phyloP scores from a whole-genome alignment of 2,113 vertebrate species.

The Cynocephalus volans region DNA sequence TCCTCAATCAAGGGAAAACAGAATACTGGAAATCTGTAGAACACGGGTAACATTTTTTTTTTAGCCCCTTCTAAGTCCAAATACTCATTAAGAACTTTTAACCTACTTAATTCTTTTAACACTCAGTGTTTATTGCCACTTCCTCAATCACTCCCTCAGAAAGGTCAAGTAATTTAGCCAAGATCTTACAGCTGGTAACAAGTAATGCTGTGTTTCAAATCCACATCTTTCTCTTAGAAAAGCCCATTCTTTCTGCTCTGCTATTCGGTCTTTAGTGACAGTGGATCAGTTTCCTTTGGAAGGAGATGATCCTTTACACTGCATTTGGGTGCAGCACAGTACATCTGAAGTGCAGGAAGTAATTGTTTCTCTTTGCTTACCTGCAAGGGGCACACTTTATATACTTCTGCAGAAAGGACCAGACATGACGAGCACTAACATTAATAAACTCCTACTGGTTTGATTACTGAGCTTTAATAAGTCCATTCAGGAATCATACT shows the following conservation, averaged over 20 bases:
- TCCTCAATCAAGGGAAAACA: conserved; percentile 52
- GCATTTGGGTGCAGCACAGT: background rate
- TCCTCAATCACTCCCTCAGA: accelerated
- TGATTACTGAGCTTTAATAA: conserved; percentile 49
- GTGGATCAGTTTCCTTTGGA: background rate
- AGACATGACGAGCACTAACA: background rate
- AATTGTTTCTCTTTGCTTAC: conserved; percentile 14
- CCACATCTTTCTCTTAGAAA: background rate
- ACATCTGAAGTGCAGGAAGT: background rate
- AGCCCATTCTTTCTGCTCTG: background rate
- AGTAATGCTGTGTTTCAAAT: background rate
- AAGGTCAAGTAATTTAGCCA: background rate
- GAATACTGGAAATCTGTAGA: conserved; percentile 49
- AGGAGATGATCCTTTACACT: background rate
- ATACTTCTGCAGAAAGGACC: background rate
- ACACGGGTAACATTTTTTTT: conserved; percentile 2
- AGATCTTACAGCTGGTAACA: background rate
- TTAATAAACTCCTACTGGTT: conserved; percentile 25
- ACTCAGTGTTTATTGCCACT: background rate
- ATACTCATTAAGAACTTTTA: background rate
- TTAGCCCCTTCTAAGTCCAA: background rate
- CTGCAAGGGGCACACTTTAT: background rate
- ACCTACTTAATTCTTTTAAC: background rate
- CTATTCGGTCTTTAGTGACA: background rate
- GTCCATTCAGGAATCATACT: background rate